phyloP scores from a whole-genome alignment of 2,113 vertebrate species.

The Gymnarchus niloticus region DNA sequence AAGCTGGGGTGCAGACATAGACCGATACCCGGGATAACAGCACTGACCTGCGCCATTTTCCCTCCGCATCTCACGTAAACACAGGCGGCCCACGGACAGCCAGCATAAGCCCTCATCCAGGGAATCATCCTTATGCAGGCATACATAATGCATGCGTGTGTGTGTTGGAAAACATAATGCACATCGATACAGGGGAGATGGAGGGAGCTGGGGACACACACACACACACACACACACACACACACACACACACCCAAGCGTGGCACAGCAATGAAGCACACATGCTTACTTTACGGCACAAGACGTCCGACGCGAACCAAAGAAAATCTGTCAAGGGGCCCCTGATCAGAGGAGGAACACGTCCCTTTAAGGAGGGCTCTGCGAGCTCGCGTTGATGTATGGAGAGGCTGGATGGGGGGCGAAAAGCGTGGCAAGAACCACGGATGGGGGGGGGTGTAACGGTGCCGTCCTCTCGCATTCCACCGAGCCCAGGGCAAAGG shows the following conservation, averaged over 20 bases:
- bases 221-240: not conserved
- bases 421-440: slow-evolving; percentile 87
- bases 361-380: slow-evolving; percentile 62
- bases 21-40: not conserved
- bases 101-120: slow-evolving; percentile 30
- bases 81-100: not conserved
- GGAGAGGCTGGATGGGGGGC: slow-evolving; percentile 84
- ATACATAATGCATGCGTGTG: slow-evolving; percentile 25
- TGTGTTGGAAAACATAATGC: not conserved
- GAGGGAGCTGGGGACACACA: slow-evolving; percentile 13
- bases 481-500: slow-evolving; percentile 92
- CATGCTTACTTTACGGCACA: slow-evolving; percentile 53
- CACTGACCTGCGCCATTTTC: not conserved
- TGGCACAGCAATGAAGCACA: not conserved
- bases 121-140: slow-evolving; percentile 34
- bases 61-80: slow-evolving; percentile 17
- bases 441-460: slow-evolving; percentile 55
- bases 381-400: slow-evolving; percentile 82
- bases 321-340: slow-evolving; percentile 92
- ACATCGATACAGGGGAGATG: slow-evolving; percentile 47
- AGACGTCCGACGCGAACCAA: slow-evolving; percentile 97
- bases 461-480: slow-evolving; percentile 68
- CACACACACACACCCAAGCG: not conserved
- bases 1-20: not conserved
- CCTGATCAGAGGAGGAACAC: slow-evolving; percentile 69